Conservation (phyloP, 2,113 vertebrate species). For the Oryzias javanicus region DNA sequence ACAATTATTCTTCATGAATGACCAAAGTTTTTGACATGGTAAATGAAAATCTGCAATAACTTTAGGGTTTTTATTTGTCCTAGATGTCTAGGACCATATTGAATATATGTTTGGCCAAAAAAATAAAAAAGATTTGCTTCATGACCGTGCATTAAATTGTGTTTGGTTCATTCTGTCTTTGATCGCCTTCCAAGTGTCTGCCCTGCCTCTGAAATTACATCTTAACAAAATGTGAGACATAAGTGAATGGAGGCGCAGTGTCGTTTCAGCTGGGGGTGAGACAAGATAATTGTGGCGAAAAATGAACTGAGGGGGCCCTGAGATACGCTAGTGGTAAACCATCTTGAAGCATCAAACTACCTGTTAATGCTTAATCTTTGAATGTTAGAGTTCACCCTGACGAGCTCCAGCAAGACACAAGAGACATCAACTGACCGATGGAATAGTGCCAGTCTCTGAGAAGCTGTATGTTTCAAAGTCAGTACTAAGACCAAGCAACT, state of each 20-base stretch:
- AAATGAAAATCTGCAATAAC: slow-evolving; percentile 52
- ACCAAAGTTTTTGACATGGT: slow-evolving; percentile 62
- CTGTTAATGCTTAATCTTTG: slow-evolving; percentile 72
- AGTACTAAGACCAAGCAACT: background rate
- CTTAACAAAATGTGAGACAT: slow-evolving; percentile 57
- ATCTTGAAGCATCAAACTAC: slow-evolving; percentile 51
- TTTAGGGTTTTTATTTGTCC: slow-evolving; percentile 28
- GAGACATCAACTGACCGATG: slow-evolving; percentile 22
- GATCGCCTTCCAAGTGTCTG: slow-evolving; percentile 29
- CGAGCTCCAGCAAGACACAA: slow-evolving; percentile 48
- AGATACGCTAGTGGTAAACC: slow-evolving; percentile 51
- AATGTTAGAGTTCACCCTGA: slow-evolving; percentile 58
- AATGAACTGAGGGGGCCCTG: slow-evolving; percentile 44
- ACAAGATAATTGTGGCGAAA: slow-evolving; percentile 54
- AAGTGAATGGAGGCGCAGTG: slow-evolving; percentile 47
- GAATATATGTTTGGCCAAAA: slow-evolving; percentile 15
- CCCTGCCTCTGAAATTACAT: slow-evolving; percentile 64
- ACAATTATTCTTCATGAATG: slow-evolving; percentile 80
- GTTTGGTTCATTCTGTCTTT: slow-evolving; percentile 32
- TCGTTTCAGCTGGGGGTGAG: slow-evolving; percentile 48
- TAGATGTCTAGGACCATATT: slow-evolving; percentile 35
- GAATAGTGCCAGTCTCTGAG: slow-evolving; percentile 19
- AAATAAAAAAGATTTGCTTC: slow-evolving; percentile 6
- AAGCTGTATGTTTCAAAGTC: slow-evolving; percentile 7
- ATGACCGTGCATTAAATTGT: slow-evolving; percentile 30